Percentiles rank a stretch among this genome's conserved stretches.
Evolutionary conservation across 2,113 vertebrate genomes (phyloP).

Genomic region (Caretta caretta): DNA sequence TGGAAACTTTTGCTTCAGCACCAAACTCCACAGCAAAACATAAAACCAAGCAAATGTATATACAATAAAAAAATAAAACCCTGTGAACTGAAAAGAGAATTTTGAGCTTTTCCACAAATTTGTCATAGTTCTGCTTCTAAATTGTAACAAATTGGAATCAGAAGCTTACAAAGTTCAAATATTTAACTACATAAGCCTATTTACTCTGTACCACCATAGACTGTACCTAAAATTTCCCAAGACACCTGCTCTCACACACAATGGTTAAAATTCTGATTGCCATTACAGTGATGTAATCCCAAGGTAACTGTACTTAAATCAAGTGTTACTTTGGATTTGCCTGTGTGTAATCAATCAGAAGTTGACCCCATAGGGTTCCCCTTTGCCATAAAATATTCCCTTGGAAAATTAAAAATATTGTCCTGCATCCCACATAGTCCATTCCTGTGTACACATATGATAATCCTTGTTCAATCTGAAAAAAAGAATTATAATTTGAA

Average conservation of each 20-base stretch:
- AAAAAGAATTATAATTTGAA: background rate
- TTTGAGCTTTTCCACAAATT: background rate
- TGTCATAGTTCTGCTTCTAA: background rate
- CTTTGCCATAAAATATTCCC: background rate
- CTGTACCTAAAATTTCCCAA: background rate
- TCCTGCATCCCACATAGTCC: background rate
- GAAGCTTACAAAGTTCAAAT: background rate
- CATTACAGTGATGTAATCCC: background rate
- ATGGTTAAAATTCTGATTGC: background rate
- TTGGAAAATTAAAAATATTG: background rate
- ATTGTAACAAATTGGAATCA: background rate
- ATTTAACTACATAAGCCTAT: rapidly evolving
- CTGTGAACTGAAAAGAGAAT: background rate
- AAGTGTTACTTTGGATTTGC: background rate
- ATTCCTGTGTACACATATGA: background rate
- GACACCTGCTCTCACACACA: background rate
- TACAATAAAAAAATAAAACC: background rate
- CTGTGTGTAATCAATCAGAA: background rate
- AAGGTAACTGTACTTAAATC: background rate
- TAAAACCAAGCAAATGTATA: background rate
- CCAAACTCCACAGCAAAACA: background rate
- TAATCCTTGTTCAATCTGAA: background rate
- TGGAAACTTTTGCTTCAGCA: background rate
- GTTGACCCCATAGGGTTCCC: background rate
- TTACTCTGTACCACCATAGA: background rate